Evolutionary conservation across 2,113 vertebrate species (phyloP).

Genomic region (Sitta europaea): DNA sequence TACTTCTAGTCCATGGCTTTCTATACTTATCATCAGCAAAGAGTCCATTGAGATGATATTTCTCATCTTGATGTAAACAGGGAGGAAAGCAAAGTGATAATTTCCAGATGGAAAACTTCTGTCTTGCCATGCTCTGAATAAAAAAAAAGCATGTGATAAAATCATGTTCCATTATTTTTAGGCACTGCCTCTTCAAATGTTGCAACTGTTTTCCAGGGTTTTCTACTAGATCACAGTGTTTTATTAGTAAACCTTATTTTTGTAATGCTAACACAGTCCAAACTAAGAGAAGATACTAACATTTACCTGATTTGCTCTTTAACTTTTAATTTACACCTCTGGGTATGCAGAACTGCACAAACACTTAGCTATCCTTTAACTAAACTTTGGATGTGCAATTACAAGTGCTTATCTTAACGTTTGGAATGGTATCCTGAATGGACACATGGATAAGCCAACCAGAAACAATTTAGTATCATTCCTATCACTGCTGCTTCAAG

Average conservation of each 20-base stretch:
- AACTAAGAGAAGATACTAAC: neutral
- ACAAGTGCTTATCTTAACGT: neutral
- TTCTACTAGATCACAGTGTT: neutral
- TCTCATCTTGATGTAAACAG: conserved; percentile 65
- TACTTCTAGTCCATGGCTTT: conserved; percentile 77
- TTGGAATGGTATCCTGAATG: neutral
- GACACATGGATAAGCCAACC: neutral
- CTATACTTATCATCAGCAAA: conserved; percentile 69
- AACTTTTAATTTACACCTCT: neutral
- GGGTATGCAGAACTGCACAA: neutral
- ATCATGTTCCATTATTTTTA: neutral
- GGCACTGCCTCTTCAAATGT: neutral
- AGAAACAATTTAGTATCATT: neutral
- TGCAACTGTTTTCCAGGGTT: neutral
- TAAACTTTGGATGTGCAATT: neutral
- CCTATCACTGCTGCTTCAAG: neutral
- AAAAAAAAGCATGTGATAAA: neutral
- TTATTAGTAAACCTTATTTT: neutral
- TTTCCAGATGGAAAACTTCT: conserved; percentile 65
- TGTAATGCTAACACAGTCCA: neutral
- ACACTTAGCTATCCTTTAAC: neutral
- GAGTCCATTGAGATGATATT: conserved; percentile 54
- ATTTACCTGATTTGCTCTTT: neutral
- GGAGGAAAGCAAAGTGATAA: conserved; percentile 71
- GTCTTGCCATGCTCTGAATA: conserved; percentile 64